Evolutionary conservation across 2,113 vertebrate species (phyloP).

Genomic region (Nesoenas mayeri): DNA sequence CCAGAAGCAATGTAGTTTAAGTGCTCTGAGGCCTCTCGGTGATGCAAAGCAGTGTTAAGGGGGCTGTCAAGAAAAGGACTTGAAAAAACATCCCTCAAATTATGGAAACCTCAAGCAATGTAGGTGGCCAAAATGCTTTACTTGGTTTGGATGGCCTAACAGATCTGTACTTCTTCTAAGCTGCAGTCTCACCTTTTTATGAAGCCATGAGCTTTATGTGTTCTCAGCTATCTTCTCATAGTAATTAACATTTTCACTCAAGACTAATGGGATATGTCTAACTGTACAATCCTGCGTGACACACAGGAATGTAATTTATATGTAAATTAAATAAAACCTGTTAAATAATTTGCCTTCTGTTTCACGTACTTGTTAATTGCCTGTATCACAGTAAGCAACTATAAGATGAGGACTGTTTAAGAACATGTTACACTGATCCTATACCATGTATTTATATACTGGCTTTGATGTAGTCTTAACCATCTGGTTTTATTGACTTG

Average conservation of each 20-base stretch:
- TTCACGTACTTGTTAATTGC: not conserved
- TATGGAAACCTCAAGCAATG: not conserved
- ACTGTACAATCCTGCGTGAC: not conserved
- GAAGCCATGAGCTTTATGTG: not conserved
- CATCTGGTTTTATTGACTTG: not conserved
- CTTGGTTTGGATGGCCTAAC: not conserved
- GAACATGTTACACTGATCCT: fast-evolving
- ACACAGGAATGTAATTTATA: not conserved
- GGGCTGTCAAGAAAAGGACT: not conserved
- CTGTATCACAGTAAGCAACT: not conserved
- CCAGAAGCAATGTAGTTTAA: not conserved
- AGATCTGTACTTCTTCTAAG: not conserved
- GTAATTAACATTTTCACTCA: not conserved
- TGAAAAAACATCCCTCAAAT: not conserved
- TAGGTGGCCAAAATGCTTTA: not conserved
- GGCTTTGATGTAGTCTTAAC: not conserved
- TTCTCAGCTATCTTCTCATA: not conserved
- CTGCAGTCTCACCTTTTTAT: not conserved
- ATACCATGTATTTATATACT: not conserved
- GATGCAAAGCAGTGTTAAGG: not conserved
- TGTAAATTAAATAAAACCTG: slow-evolving; percentile 16
- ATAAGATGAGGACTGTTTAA: not conserved
- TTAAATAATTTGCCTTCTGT: not conserved
- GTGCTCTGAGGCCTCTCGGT: not conserved
- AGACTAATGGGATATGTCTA: not conserved